Percentiles rank a stretch among this genome's conserved stretches.
phyloP scores from a whole-genome alignment of 2,113 vertebrate species.

The Chaetops frenatus region DNA sequence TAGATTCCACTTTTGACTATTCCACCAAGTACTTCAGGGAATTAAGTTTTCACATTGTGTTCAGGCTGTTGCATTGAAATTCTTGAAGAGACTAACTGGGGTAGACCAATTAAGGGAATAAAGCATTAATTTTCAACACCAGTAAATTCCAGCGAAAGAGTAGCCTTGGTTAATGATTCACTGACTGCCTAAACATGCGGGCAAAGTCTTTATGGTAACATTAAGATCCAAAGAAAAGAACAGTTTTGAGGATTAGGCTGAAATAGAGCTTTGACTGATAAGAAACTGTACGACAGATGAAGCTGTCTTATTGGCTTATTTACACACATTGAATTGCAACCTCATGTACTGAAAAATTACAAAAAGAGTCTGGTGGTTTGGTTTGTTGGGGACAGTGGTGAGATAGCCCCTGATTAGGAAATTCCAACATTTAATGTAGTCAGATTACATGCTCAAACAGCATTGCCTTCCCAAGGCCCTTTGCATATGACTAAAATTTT shows the following conservation, averaged over 20 bases:
- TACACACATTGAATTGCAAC: neutral
- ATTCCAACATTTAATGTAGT: neutral
- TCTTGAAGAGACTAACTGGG: neutral
- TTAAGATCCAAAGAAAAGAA: neutral
- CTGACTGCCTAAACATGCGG: neutral
- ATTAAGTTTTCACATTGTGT: neutral
- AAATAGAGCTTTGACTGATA: neutral
- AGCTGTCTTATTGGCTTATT: neutral
- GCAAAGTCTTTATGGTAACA: neutral
- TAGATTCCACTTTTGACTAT: neutral
- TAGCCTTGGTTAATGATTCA: neutral
- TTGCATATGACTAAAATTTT: neutral
- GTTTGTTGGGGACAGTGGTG: accelerated
- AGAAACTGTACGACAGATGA: neutral
- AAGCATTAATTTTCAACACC: neutral
- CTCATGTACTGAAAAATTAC: neutral
- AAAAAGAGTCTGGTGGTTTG: neutral
- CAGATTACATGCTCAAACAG: neutral
- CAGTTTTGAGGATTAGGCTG: neutral
- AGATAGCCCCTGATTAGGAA: neutral
- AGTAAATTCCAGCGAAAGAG: neutral
- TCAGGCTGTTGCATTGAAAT: neutral
- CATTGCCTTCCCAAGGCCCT: neutral
- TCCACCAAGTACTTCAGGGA: neutral
- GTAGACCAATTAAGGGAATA: neutral